Evolutionary conservation across 2,888 invertebrate genomes (phyloP), one percentile per base, ranked within the genome.

Genomic region (Tachina grossa): DNA sequence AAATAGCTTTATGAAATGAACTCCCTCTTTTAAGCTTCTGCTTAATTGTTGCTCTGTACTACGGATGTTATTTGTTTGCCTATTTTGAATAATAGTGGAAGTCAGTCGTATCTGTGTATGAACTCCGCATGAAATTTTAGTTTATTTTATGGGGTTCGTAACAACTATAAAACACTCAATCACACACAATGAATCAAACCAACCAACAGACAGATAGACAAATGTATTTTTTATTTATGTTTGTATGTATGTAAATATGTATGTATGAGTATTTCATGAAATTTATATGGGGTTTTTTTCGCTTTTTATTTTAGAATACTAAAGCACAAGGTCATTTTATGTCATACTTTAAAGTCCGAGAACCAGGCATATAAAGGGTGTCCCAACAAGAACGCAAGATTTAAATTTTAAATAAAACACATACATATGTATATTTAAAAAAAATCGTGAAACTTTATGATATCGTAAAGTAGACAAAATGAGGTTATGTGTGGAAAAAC

Each of bases 111-210:
- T 61, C 71, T 57, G 19, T 57, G 19, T 76, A 76, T 83, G 79
- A 85, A 85, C 83, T 85, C 79, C 83, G 51, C 85, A 85, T 85
- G 76, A 85, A 78, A 76, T 85, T 75, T 79, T 43, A 49, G 75
- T 72, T 80, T 55, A 19, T 77, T 72, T 71, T 69, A 75, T 78
- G 59, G 66, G 72, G 59, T 65, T 22, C 59, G 59, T 43, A 31
- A 16, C 13, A 53, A 19, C 13, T 10, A 63, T 49, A 11, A 51
- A 43, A 45, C 59, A 74, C 57, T 49, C 57, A 80, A 43, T 43
- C 66, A 80, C 13, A 74, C 65, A 74, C 72, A 59, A 61, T 51
- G 14, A 76, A 63, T 45, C 31, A 63, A 61, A 75, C 41, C 47
- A 22, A 63, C 41, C 76, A 57, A 69, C 83, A 57, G 65, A 69